Evolutionary conservation across 1,140 invertebrate genomes (phyloP).

Genomic region (Drosophila eugracilis): DNA sequence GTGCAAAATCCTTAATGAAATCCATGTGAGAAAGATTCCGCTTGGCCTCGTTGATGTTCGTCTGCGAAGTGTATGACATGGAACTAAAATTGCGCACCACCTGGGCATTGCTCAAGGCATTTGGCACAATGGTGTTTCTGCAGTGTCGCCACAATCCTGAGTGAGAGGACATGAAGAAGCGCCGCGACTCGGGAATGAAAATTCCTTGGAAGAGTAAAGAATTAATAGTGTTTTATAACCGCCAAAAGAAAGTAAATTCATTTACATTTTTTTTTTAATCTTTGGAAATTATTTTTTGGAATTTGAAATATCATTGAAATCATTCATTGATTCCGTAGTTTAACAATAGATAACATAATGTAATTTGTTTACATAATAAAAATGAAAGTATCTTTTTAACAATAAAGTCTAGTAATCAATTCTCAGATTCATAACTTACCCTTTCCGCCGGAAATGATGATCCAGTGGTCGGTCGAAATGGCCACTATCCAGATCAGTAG

Average conservation of each 20-base stretch:
- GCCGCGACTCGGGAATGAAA: conserved; percentile 85
- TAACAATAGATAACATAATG: too few relatives aligned
- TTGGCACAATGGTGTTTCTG: conserved; percentile 79
- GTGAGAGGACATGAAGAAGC: conserved; percentile 87
- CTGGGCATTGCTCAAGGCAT: conserved; percentile 63
- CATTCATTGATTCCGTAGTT: too few relatives aligned
- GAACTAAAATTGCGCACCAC: conserved; percentile 81
- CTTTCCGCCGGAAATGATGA: conserved; percentile 87
- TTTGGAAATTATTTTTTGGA: too few relatives aligned
- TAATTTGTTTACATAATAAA: too few relatives aligned
- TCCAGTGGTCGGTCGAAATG: conserved; percentile 91
- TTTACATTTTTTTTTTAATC: too few relatives aligned
- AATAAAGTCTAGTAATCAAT: too few relatives aligned
- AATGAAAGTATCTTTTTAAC: too few relatives aligned
- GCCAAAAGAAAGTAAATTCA: too few relatives aligned
- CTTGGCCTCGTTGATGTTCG: conserved; percentile 64
- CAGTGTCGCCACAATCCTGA: conserved; percentile 90
- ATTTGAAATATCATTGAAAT: too few relatives aligned
- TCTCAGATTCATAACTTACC: conserved; percentile 47
- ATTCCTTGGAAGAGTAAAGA: conserved; percentile 86
- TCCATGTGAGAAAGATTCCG: conserved; percentile 62
- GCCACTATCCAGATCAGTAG: conserved; percentile 90
- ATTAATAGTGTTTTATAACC: too few relatives aligned
- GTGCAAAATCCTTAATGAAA: conserved; percentile 67
- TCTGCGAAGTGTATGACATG: conserved; percentile 67